Evolutionary conservation across 2,113 vertebrate genomes (phyloP).

Genomic region (Aphyosemion australe): DNA sequence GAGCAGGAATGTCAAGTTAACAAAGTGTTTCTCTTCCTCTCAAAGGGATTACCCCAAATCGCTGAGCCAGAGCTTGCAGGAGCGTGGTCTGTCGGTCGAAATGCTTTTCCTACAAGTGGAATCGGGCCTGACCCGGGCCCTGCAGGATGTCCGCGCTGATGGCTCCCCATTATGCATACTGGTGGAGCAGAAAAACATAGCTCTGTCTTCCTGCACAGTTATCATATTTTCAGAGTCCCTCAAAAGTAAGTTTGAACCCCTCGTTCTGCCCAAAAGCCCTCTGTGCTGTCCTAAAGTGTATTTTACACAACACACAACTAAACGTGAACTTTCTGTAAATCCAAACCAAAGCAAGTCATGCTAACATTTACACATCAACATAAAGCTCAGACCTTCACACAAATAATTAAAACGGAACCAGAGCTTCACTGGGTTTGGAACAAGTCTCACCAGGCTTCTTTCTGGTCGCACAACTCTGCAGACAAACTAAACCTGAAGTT

Average conservation of each 20-base stretch:
- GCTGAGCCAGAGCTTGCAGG: constrained; percentile 81
- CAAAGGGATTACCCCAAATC: constrained; percentile 84
- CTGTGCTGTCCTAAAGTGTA: not conserved
- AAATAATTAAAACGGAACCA: not conserved
- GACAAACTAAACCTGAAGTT: not conserved
- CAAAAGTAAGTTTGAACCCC: constrained; percentile 83
- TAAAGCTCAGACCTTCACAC: not conserved
- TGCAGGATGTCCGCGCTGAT: constrained; percentile 83
- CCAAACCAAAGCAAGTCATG: not conserved
- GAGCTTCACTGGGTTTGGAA: not conserved
- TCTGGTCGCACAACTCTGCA: too few relatives aligned
- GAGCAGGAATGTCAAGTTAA: constrained; percentile 68
- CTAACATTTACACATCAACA: constrained; percentile 1
- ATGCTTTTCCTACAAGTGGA: constrained; percentile 81
- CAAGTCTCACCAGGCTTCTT: not conserved
- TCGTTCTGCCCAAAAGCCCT: constrained; percentile 24
- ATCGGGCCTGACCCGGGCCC: constrained; percentile 74
- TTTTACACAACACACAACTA: not conserved
- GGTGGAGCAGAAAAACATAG: constrained; percentile 81
- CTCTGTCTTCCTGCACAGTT: constrained; percentile 80
- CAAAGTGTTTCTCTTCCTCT: constrained; percentile 81
- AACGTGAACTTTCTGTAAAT: not conserved
- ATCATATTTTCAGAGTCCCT: constrained; percentile 84
- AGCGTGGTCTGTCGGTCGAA: constrained; percentile 82
- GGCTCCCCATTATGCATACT: constrained; percentile 85